These are phyloP conservation scores for Marronus borbonicus DNA, from an alignment of 2,888 invertebrate species.

Conservation along the genomic window DNA sequence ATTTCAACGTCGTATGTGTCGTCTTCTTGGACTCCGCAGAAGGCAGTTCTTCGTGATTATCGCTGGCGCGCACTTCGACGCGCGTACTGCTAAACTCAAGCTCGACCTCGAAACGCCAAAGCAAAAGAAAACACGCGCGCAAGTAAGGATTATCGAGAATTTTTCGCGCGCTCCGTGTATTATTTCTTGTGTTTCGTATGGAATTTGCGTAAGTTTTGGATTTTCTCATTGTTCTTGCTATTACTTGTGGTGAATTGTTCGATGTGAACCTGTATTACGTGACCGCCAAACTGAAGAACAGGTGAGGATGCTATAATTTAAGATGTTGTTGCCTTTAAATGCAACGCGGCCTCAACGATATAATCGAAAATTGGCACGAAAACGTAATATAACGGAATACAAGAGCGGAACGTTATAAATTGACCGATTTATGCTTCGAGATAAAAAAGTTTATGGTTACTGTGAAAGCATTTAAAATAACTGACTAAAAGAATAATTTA, in stretches of 20 bases:
- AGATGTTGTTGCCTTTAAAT: slow-evolving; percentile 27
- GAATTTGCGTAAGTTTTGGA: not conserved
- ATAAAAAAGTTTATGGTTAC: slow-evolving; percentile 13
- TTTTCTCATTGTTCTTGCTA: not conserved
- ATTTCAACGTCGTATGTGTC: slow-evolving; percentile 22
- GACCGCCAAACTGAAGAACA: slow-evolving; percentile 44
- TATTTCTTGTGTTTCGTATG: slow-evolving; percentile 1
- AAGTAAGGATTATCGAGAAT: not conserved
- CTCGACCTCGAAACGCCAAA: slow-evolving; percentile 22
- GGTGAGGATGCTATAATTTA: slow-evolving; percentile 37
- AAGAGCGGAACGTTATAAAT: slow-evolving; percentile 7
- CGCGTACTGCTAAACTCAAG: slow-evolving; percentile 14
- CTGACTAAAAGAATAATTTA: too few relatives aligned
- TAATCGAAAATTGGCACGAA: slow-evolving; percentile 40
- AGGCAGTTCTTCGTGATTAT: slow-evolving; percentile 44
- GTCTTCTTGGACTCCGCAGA: slow-evolving; percentile 34
- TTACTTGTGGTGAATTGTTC: slow-evolving; percentile 22
- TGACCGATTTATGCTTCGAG: slow-evolving; percentile 30
- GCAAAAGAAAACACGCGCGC: slow-evolving; percentile 27
- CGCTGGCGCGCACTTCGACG: slow-evolving; percentile 34
- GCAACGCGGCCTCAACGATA: not conserved
- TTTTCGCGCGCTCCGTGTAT: slow-evolving; percentile 8
- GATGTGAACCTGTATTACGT: slow-evolving; percentile 32
- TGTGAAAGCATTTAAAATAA: slow-evolving; percentile 2
- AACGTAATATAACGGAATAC: slow-evolving; percentile 36